Evolutionary conservation across 2,888 invertebrate species (phyloP).

Genomic region (Drosophila mimetica): DNA sequence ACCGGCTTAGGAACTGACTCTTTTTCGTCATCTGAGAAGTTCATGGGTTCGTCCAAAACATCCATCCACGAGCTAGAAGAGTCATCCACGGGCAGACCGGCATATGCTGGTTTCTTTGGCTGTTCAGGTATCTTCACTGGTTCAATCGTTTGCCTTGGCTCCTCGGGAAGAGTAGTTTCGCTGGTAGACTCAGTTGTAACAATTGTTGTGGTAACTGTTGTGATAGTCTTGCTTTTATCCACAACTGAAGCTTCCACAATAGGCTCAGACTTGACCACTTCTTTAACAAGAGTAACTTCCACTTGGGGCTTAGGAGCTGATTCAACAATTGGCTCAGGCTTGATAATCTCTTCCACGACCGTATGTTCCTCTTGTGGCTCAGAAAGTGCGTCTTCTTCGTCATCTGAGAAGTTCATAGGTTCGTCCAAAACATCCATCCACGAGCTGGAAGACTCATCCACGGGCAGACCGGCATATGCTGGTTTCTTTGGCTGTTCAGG

Average conservation of each 20-base stretch:
- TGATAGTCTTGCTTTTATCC: constrained; percentile 7
- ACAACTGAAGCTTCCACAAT: not conserved
- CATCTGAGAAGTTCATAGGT: constrained; percentile 36
- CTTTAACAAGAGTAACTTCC: no score
- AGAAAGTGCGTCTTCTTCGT: constrained; percentile 12
- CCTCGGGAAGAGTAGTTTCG: constrained; percentile 10
- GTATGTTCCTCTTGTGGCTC: not conserved
- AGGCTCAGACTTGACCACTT: not conserved
- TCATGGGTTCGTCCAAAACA: constrained; percentile 72
- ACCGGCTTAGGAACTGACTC: constrained; percentile 3
- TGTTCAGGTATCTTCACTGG: constrained; percentile 37
- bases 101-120: constrained; percentile 66
- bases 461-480: constrained; percentile 75
- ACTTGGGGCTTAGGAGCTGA: no score
- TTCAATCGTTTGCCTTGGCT: not conserved
- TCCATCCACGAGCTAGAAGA: no score
- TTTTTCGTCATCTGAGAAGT: constrained; percentile 61
- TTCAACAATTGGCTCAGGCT: no score
- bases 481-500: constrained; percentile 41
- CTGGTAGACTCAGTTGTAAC: no score
- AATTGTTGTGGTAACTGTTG: constrained; percentile 16
- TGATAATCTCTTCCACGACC: not conserved
- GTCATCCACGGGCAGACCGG: constrained; percentile 79
- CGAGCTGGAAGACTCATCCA: constrained; percentile 75
- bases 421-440: constrained; percentile 66